Evolutionary conservation across 2,888 invertebrate species (phyloP).

Genomic region (Melipona bicolor): DNA sequence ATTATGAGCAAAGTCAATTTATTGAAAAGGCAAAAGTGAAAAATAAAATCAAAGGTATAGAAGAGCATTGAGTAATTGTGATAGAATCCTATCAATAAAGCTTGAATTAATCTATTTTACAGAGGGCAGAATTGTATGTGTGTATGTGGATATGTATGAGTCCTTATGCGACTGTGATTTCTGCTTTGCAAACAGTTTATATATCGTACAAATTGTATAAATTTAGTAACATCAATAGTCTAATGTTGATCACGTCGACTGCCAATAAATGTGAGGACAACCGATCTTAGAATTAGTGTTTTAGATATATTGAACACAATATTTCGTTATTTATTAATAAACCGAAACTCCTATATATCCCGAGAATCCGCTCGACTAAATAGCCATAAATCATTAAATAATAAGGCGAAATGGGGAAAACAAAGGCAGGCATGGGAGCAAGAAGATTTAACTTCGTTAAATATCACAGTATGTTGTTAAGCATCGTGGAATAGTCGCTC

Average conservation of each 20-base stretch:
- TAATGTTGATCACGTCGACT: constrained; percentile 62
- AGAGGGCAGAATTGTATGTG: constrained; percentile 40
- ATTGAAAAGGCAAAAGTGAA: constrained; percentile 30
- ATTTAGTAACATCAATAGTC: constrained; percentile 63
- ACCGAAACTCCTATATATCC: constrained; percentile 9
- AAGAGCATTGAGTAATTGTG: constrained; percentile 27
- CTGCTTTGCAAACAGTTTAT: constrained; percentile 57
- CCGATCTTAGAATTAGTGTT: constrained; percentile 57
- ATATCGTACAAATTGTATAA: constrained; percentile 52
- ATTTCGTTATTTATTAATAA: constrained; percentile 45
- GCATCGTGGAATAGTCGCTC: constrained; percentile 60
- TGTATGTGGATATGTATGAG: constrained; percentile 1
- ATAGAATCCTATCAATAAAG: constrained; percentile 45
- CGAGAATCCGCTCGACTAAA: background rate
- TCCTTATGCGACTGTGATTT: constrained; percentile 39
- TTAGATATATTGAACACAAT: constrained; percentile 23
- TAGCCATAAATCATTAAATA: background rate
- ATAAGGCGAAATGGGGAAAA: constrained; percentile 19
- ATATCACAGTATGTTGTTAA: constrained; percentile 66
- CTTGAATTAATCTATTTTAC: constrained; percentile 56
- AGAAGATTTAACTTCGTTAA: constrained; percentile 56
- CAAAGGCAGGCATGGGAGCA: background rate
- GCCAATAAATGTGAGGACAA: constrained; percentile 63
- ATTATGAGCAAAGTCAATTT: background rate
- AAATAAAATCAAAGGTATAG: constrained; percentile 37